Evolutionary conservation across 2,888 invertebrate genomes (phyloP).

Genomic region (Coelinius sp.): DNA sequence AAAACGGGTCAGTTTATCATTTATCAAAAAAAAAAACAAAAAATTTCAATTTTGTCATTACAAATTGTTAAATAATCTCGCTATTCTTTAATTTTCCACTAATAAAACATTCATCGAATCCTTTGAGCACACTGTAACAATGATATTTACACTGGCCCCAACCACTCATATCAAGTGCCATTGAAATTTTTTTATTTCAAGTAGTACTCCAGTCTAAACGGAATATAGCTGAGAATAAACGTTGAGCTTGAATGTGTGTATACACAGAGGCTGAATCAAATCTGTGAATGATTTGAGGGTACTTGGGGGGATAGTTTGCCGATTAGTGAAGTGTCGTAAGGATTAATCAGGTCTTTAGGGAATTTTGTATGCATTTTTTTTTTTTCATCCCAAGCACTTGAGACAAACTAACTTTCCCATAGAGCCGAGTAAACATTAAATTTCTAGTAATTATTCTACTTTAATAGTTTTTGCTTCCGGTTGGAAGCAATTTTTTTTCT

Average conservation of each 20-base stretch:
- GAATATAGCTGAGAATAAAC: slow-evolving; percentile 2
- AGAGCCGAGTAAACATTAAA: not conserved
- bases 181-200: slow-evolving; percentile 4
- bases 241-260: not conserved
- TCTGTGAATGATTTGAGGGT: slow-evolving; percentile 19
- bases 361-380: slow-evolving; percentile 7
- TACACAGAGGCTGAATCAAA: slow-evolving; percentile 14
- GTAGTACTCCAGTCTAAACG: slow-evolving; percentile 4
- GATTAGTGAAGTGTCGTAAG: slow-evolving; percentile 34
- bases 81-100: not conserved
- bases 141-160: slow-evolving; percentile 33
- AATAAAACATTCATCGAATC: slow-evolving; percentile 18
- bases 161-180: not conserved
- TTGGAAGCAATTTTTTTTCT: no score
- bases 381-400: not conserved
- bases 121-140: slow-evolving; percentile 25
- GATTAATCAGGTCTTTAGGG: slow-evolving; percentile 27
- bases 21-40: not conserved
- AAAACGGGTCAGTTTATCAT: no score
- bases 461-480: no score
- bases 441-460: not conserved
- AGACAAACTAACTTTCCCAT: slow-evolving; percentile 11
- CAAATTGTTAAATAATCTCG: not conserved
- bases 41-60: no score
- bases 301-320: slow-evolving; percentile 14